Base-by-base conservation (phyloP, 2,888 invertebrate species). In the Agrenia bidenticulata region DNA sequence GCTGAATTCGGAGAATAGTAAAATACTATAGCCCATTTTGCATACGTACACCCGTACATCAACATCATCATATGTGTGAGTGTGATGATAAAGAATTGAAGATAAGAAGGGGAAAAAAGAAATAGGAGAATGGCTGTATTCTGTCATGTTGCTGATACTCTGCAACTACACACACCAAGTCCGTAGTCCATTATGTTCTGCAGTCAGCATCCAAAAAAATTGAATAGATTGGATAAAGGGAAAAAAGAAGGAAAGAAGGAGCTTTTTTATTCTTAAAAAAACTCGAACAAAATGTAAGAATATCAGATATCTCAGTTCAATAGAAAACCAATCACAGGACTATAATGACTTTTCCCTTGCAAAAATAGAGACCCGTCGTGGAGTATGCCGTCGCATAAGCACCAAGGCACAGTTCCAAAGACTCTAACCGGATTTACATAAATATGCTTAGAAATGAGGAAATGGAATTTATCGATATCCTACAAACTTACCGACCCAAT, bases 301-400 rank as follows among this genome's bases (percentile, higher is more conserved):
- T 67, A 67, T 67, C 67, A 64, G 67, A 64, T 67, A 67, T 67
- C 67, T 64, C 51, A 61, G 61, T 67, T 67, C 67, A 64, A 67
- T 67, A 59, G 67, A 64, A 67, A 67, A 62, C 67, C 67, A 67
- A 67, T 67, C 67, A 67, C 57, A 64, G 58, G 67, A 67, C 64
- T 61, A 67, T 64, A 67, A 67, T 67, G 67, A 67, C 67, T 67
- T 67, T 67, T 67, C 67, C 61, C 67, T 67, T 58, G 64, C 64
- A 67, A 64, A 67, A 67, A 67, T 67, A 67, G 32, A 32, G 32
- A 32, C 32, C 32, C 32, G 32, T 32, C 32, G 32, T 32, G 32
- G 5, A 11, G 11, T 11, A 32, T 32, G 32, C 5, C 32, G 11
- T 32, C 32, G 11, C 32, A 32, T 32, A 32, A 32, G 32, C 32